Conservation (phyloP, 1,140 invertebrate genomes). For the Belonocnema kinseyi region DNA sequence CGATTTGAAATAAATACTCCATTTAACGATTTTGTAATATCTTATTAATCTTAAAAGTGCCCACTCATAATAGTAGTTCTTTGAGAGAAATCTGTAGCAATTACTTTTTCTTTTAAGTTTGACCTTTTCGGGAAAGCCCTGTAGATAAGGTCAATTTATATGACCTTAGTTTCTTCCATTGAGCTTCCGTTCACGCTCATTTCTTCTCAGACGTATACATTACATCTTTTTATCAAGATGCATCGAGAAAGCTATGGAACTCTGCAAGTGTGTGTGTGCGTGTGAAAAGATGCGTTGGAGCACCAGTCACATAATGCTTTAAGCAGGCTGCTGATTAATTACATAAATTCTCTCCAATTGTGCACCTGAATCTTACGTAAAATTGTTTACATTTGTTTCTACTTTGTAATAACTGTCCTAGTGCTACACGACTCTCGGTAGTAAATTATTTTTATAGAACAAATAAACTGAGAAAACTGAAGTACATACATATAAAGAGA, state of each 20-base stretch:
- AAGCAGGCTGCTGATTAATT: constrained; percentile 21
- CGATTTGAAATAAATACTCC: not conserved
- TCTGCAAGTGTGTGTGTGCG: constrained; percentile 12
- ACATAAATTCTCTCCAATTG: constrained; percentile 31
- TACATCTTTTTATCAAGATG: constrained; percentile 25
- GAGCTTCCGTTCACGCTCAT: constrained; percentile 6
- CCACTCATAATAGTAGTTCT: not conserved
- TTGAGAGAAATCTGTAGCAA: not conserved
- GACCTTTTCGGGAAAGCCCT: constrained; percentile 1
- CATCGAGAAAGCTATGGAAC: constrained; percentile 22
- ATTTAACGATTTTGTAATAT: not conserved
- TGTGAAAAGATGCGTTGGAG: constrained; percentile 29
- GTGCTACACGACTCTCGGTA: not conserved
- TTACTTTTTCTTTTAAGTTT: constrained; percentile 16
- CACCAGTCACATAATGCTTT: constrained; percentile 16
- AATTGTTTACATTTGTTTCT: constrained; percentile 25
- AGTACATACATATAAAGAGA: not conserved
- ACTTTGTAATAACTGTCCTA: constrained; percentile 26
- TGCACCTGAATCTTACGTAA: constrained; percentile 30
- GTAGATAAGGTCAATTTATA: not conserved
- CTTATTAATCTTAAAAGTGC: not conserved
- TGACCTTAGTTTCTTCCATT: constrained; percentile 27
- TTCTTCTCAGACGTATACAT: constrained; percentile 13
- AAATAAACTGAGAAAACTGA: not conserved
- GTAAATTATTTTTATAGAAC: constrained; percentile 19